Percentiles rank a stretch among this genome's conserved stretches.
phyloP scores from a whole-genome alignment of 2,113 vertebrate species.

The Orycteropus afer region DNA sequence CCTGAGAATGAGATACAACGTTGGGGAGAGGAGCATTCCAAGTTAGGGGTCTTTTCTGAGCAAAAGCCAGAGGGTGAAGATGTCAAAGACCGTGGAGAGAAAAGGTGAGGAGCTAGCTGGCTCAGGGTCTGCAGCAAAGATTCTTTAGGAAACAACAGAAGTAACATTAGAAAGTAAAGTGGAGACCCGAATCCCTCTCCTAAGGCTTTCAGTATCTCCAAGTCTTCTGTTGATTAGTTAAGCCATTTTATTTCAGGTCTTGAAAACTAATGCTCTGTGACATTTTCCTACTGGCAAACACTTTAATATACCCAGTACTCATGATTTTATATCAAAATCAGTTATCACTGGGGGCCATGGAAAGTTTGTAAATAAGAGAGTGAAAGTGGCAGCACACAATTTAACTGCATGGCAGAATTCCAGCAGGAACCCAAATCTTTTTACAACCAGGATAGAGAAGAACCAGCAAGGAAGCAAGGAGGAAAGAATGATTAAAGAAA shows the following conservation, averaged over 20 bases:
- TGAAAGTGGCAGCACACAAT: neutral
- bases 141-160: neutral
- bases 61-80: neutral
- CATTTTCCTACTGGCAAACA: conserved; percentile 43
- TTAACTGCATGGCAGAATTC: neutral
- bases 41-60: neutral
- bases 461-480: neutral
- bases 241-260: conserved; percentile 44
- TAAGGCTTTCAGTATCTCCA: neutral
- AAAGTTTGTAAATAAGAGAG: neutral
- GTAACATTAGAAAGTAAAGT: neutral
- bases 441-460: neutral
- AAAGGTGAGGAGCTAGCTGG: neutral
- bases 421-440: neutral
- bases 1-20: neutral
- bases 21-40: neutral
- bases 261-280: conserved; percentile 40
- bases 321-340: conserved; percentile 58
- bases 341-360: neutral
- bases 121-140: neutral
- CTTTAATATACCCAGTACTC: conserved; percentile 45
- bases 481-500: neutral
- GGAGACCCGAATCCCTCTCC: neutral
- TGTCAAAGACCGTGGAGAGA: neutral
- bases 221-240: conserved; percentile 29